Percentiles rank a stretch among this genome's conserved stretches.
Conservation (phyloP, 2,888 invertebrate genomes). For the Yponomeuta evonymella region DNA sequence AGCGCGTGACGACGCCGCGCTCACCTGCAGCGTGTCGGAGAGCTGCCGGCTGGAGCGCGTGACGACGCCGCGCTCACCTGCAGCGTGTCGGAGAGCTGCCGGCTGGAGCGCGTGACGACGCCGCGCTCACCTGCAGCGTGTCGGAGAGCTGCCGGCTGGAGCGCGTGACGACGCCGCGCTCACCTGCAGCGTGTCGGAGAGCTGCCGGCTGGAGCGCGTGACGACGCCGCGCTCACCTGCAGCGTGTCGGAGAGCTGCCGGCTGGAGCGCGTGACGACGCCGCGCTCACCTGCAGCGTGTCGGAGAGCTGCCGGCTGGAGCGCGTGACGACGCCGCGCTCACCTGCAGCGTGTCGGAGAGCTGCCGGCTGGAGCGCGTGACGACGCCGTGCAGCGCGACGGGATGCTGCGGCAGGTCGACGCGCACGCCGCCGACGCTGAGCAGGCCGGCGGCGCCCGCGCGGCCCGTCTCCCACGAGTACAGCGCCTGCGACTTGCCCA, state of each 20-base stretch:
- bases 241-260: no score
- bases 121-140: slow-evolving; percentile 85
- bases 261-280: no score
- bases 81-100: slow-evolving; percentile 92
- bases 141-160: neutral
- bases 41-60: slow-evolving; percentile 94
- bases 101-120: slow-evolving; percentile 94
- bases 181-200: neutral
- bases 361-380: slow-evolving; percentile 95
- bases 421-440: slow-evolving; percentile 92
- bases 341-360: slow-evolving; percentile 94
- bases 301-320: no score
- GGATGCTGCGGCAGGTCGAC: slow-evolving; percentile 99
- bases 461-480: slow-evolving; percentile 82
- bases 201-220: no score
- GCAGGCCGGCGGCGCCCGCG: slow-evolving; percentile 83
- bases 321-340: slow-evolving; percentile 5
- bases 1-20: neutral
- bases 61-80: slow-evolving; percentile 91
- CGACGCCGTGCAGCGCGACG: slow-evolving; percentile 98
- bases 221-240: no score
- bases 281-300: no score
- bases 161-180: neutral
- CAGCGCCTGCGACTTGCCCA: slow-evolving; percentile 93
- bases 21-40: slow-evolving; percentile 91